Evolutionary conservation across 1,140 invertebrate genomes (phyloP), one percentile per base, ranked within the genome.

Genomic region (Lordiphosa clarofinis): DNA sequence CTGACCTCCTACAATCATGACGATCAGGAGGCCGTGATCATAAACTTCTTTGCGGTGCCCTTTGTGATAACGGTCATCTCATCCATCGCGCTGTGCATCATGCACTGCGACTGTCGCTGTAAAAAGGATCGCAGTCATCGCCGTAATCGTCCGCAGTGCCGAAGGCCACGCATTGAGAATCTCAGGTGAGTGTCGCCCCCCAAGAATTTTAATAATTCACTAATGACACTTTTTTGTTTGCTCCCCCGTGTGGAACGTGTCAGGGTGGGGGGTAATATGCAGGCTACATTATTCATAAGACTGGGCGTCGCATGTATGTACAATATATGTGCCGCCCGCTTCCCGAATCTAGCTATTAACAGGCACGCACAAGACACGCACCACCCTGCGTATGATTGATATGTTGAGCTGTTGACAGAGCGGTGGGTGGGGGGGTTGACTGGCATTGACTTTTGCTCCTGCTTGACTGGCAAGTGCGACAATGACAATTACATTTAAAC

Each of bases 21-120:
- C 56, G 92, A 94, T 79, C 94, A 96, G 81, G 92, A 95, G 55
- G 92, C 93, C 42, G 93, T 93, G 56, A 95, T 96, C 57, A 94
- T 95, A 50, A 92, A 95, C 87, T 95, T 93, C 84, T 93, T 96
- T 86, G 94, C 94, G 24, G 92, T 95, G 54, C 95, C 95, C 46
- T 93, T 96, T 87, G 93, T 95, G 71, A 92, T 95, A 78, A 95
- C 94, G 60, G 91, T 95, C 58, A 94, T 94, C 67, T 95, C 94
- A 60, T 95, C 94, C 38, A 94, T 95, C 52, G 94, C 94, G 4
- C 91, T 96, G 33, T 96, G 95, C 90, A 94, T 95, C 33, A 93
- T 95, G 91, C 94, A 96, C 89, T 96, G 95, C 90, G 94, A 94
- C 87, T 95, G 94, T 88, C 90, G 92, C 40, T 92, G 91, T 70